Percentiles rank a stretch among this genome's conserved stretches.
phyloP scores from a whole-genome alignment of 2,113 vertebrate genomes.

The Centrocercus urophasianus region DNA sequence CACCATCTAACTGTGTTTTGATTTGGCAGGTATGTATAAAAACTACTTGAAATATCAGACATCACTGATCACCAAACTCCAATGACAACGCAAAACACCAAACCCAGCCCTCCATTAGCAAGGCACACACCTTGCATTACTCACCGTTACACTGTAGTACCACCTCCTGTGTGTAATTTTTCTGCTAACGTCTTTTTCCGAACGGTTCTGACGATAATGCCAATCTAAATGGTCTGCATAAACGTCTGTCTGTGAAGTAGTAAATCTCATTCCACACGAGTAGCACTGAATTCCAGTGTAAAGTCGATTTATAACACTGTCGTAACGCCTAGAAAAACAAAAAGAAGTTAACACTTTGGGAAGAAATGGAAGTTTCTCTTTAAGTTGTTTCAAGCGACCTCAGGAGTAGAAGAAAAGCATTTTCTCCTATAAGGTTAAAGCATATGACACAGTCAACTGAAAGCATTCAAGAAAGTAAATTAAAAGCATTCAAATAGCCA shows the following conservation, averaged over 20 bases:
- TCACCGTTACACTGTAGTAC: constrained; percentile 96
- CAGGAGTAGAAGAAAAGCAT: neutral
- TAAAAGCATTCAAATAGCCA: neutral
- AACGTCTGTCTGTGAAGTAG: constrained; percentile 92
- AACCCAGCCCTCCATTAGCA: neutral
- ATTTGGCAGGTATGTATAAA: neutral
- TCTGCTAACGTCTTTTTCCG: constrained; percentile 93
- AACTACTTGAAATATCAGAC: neutral
- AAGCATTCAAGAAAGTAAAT: neutral
- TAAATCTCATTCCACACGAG: constrained; percentile 97
- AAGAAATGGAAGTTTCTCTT: neutral
- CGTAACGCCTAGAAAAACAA: constrained; percentile 84
- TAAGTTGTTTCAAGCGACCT: neutral
- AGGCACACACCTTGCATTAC: neutral
- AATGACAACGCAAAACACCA: neutral
- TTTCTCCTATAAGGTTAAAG: neutral
- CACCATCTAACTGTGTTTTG: neutral
- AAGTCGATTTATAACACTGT: constrained; percentile 91
- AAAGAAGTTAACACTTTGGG: neutral
- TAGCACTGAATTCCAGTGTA: constrained; percentile 99
- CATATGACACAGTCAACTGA: neutral
- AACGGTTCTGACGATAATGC: constrained; percentile 98
- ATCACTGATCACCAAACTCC: neutral
- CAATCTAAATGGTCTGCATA: constrained; percentile 98
- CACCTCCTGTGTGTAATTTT: constrained; percentile 95